Base-by-base conservation (phyloP, 92 coral and sea anemone genomes). In the Phymanthus crucifer region DNA sequence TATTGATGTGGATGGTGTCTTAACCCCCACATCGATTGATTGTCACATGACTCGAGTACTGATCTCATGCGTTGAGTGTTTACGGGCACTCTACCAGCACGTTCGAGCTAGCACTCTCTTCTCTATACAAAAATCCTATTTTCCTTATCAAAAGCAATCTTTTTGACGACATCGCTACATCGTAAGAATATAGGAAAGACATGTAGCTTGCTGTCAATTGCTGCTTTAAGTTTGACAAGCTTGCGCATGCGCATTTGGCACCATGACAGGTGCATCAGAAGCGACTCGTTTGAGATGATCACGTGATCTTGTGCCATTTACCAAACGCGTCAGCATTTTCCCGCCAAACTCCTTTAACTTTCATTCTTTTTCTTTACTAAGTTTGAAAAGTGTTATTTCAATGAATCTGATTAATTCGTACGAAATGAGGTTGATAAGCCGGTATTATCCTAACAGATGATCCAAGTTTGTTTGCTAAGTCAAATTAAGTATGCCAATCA, bases 241-340 rank as follows among this genome's bases (percentile, higher is more conserved):
- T 54, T 11, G 6, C 7, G 66, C 87, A 84, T 84, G 87, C 87
- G 83, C 74, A 27, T 9, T 58, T 65, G 0, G 37, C 3, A 7
- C 29, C 32, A 58, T 31, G 19, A 35, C 87, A 77, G 87, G 87
- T 84, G 87, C 73, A 26, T 40, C 17, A n/a, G n/a, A 61, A 29
- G 29, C 36, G 29, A 61, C 68, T 61, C 33, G 68, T 33, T 61
- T 17, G 33, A 61, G 16, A n/a, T 57, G 32, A 11, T 17, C 40
- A 19, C 52, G 29, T 66, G 11, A 4, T 14, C 26, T 71, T 52
- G 35, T 31, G 78, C 35, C 46, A 13, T 23, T 37, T 34, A 78
- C 21, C 35, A 54, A 5, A 76, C 43, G 87, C 87, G 79, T 78
- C 81, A 57, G 87, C 82, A 73, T 17, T 29, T 56, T 66, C 43